phyloP scores from a whole-genome alignment of 2,113 vertebrate species.

The Herpetotheres cachinnans region DNA sequence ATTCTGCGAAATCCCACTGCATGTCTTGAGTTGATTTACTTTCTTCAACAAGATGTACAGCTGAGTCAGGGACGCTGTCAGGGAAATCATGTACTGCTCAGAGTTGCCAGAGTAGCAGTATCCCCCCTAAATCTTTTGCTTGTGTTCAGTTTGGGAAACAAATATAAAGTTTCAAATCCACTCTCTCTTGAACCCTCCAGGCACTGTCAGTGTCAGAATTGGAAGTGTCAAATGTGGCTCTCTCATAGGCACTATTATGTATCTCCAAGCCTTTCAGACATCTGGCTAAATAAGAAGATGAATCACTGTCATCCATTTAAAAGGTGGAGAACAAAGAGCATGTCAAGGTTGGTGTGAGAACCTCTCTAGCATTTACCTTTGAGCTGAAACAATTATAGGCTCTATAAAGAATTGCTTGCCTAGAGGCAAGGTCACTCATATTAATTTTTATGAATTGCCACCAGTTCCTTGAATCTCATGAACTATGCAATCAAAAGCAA shows the following conservation, averaged over 20 bases:
- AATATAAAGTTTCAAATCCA: background rate
- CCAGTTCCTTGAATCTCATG: background rate
- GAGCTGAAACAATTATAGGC: background rate
- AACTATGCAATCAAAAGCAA: background rate
- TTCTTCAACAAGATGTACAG: background rate
- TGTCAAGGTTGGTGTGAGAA: conserved; percentile 17
- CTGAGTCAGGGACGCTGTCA: background rate
- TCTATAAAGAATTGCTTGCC: background rate
- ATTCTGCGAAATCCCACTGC: background rate
- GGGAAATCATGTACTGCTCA: background rate
- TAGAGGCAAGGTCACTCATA: conserved; percentile 6
- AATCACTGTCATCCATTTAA: conserved; percentile 8
- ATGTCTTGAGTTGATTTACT: background rate
- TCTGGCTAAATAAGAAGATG: background rate
- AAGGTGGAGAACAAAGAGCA: background rate
- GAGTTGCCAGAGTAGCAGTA: background rate
- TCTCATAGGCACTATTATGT: background rate
- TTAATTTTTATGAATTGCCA: background rate
- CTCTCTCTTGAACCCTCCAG: background rate
- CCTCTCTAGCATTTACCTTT: background rate
- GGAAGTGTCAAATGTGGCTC: background rate
- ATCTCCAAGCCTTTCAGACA: conserved; percentile 1
- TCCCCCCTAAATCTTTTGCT: background rate
- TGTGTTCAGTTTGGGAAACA: background rate
- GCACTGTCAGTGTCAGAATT: background rate